A percentile compares a stretch with the other conserved stretches of the same genome.
Evolutionary conservation across 2,113 vertebrate species (phyloP).

Genomic region (Phaethon lepturus): DNA sequence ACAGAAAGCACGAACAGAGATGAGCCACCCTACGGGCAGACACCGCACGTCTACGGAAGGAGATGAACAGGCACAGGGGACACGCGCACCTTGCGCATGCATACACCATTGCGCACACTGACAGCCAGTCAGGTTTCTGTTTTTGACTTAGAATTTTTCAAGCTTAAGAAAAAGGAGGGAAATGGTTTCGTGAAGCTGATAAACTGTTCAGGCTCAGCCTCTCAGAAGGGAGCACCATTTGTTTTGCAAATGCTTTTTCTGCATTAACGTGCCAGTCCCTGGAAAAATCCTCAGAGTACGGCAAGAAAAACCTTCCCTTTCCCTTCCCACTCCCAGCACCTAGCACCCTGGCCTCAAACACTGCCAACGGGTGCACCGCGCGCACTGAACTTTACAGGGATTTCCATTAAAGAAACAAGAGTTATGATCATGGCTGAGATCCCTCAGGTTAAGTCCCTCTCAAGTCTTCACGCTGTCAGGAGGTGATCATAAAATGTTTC

Average conservation of each 20-base stretch:
- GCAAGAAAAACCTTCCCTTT: constrained; percentile 7
- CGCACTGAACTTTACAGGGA: constrained; percentile 40
- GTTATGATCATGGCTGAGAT: constrained; percentile 60
- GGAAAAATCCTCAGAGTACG: constrained; percentile 33
- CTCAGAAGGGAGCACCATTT: constrained; percentile 46
- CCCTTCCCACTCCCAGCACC: constrained; percentile 30
- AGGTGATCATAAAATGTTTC: constrained; percentile 73
- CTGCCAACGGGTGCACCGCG: neutral
- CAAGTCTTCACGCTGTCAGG: constrained; percentile 68
- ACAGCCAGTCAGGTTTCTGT: neutral
- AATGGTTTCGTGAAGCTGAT: constrained; percentile 6
- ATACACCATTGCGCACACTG: constrained; percentile 31
- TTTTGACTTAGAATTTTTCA: neutral
- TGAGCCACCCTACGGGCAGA: constrained; percentile 66
- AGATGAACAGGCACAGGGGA: constrained; percentile 70
- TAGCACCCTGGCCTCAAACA: neutral
- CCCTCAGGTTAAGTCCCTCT: constrained; percentile 51
- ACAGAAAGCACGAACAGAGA: constrained; percentile 76
- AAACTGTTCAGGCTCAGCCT: constrained; percentile 50
- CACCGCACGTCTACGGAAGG: constrained; percentile 47
- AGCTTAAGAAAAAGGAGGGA: constrained; percentile 50
- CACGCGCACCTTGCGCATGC: constrained; percentile 75
- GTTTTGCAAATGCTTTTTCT: constrained; percentile 18
- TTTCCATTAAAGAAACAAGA: constrained; percentile 54
- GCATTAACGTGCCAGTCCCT: constrained; percentile 23